Percentiles rank a stretch among this genome's conserved stretches.
Evolutionary conservation across 2,888 invertebrate species (phyloP).

Genomic region (Buathra laborator): DNA sequence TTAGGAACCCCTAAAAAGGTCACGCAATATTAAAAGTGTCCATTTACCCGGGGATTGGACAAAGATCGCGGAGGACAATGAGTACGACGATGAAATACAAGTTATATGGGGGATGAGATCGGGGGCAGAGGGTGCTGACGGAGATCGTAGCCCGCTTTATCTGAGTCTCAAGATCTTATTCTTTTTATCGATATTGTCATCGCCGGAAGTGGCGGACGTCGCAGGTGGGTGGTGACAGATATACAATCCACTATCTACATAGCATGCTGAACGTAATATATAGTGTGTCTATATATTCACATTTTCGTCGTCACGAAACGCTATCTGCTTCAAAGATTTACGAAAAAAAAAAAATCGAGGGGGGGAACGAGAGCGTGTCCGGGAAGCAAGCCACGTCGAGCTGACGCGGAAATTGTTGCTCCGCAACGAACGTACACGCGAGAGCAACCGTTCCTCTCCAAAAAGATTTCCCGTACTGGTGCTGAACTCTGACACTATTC

Average conservation of each 20-base stretch:
- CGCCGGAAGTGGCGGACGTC: constrained; percentile 12
- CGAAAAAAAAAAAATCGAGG: background rate
- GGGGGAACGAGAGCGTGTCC: constrained; percentile 14
- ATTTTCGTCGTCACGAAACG: constrained; percentile 36
- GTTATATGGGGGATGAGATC: background rate
- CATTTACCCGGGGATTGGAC: background rate
- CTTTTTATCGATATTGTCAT: constrained; percentile 32
- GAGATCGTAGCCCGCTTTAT: constrained; percentile 34
- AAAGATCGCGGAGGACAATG: constrained; percentile 16
- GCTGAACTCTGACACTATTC: constrained; percentile 2
- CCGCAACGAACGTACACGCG: constrained; percentile 3
- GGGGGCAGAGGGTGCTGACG: background rate
- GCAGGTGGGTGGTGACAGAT: constrained; percentile 5
- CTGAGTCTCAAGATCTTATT: constrained; percentile 9
- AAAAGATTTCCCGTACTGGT: constrained; percentile 7
- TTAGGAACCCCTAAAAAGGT: background rate
- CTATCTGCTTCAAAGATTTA: constrained; percentile 17
- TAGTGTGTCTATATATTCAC: constrained; percentile 2
- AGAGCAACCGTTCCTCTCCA: constrained; percentile 6
- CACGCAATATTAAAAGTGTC: constrained; percentile 12
- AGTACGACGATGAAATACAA: constrained; percentile 21
- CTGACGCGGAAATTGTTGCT: constrained; percentile 26
- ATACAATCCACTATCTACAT: constrained; percentile 1
- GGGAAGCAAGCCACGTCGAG: constrained; percentile 25
- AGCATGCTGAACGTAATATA: constrained; percentile 8